Conservation (phyloP, 2,888 invertebrate species). For the Plagodis dolabraria region DNA sequence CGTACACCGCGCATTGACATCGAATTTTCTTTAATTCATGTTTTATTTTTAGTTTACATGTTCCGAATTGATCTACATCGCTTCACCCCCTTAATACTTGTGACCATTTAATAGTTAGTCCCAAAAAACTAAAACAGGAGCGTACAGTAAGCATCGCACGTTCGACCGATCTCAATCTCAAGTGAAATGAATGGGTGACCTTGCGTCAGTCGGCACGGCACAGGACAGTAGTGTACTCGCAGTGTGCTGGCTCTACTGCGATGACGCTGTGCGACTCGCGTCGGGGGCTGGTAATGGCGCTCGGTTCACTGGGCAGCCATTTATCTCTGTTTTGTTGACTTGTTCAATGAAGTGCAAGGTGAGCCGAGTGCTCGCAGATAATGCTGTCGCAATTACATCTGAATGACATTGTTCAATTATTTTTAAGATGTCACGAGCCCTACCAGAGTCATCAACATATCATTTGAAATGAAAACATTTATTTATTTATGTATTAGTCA, state of each 20-base stretch:
- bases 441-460: too few relatives aligned
- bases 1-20: too few relatives aligned
- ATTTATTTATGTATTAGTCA: too few relatives aligned
- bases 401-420: neutral
- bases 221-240: neutral
- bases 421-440: too few relatives aligned
- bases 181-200: constrained; percentile 38
- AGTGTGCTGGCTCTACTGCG: constrained; percentile 15
- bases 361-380: constrained; percentile 25
- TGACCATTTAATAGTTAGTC: too few relatives aligned
- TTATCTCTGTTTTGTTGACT: constrained; percentile 40
- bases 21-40: too few relatives aligned
- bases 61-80: too few relatives aligned
- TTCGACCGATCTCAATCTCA: constrained; percentile 11
- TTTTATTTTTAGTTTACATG: too few relatives aligned
- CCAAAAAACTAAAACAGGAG: too few relatives aligned
- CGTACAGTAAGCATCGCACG: neutral
- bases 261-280: neutral
- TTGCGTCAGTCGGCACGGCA: constrained; percentile 12
- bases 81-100: too few relatives aligned
- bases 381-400: constrained; percentile 1
- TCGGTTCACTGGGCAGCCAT: constrained; percentile 7
- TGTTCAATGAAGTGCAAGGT: constrained; percentile 43
- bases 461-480: too few relatives aligned
- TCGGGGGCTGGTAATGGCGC: neutral